Conservation (phyloP, 2,888 invertebrate genomes). For the Tachina lurida region DNA sequence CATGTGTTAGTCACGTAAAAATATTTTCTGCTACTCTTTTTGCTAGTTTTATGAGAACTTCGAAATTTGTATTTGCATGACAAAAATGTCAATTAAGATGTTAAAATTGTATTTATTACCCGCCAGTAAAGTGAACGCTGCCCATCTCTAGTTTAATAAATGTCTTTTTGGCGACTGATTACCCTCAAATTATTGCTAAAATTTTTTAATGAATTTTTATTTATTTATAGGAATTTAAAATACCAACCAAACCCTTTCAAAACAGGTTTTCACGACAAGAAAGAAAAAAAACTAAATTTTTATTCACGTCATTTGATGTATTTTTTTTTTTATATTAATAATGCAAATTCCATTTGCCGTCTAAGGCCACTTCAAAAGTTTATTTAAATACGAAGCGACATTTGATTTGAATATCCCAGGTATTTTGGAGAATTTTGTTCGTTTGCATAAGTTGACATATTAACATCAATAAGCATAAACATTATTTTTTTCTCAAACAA, state of each 20-base stretch:
- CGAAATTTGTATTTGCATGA: too few species aligned
- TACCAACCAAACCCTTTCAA: neutral
- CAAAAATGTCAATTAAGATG: too few species aligned
- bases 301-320: conserved; percentile 1
- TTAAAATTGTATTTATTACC: too few species aligned
- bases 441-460: conserved; percentile 1
- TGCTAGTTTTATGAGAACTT: too few species aligned
- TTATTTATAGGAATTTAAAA: neutral
- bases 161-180: neutral
- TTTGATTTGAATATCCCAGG: neutral
- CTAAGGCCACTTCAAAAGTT: neutral
- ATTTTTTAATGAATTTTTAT: conserved; percentile 13
- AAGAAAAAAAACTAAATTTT: neutral
- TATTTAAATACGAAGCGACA: neutral
- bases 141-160: too few species aligned
- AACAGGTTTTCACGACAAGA: conserved; percentile 9
- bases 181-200: neutral
- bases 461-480: neutral
- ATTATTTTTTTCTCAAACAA: neutral
- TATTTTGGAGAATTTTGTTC: neutral
- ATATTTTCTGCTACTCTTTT: too few species aligned
- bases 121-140: too few species aligned
- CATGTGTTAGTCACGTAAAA: too few species aligned
- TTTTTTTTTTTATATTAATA: neutral
- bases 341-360: conserved; percentile 23